Base-by-base conservation (phyloP, 1,140 invertebrate genomes). In the Ceratosolen solmsi region DNA sequence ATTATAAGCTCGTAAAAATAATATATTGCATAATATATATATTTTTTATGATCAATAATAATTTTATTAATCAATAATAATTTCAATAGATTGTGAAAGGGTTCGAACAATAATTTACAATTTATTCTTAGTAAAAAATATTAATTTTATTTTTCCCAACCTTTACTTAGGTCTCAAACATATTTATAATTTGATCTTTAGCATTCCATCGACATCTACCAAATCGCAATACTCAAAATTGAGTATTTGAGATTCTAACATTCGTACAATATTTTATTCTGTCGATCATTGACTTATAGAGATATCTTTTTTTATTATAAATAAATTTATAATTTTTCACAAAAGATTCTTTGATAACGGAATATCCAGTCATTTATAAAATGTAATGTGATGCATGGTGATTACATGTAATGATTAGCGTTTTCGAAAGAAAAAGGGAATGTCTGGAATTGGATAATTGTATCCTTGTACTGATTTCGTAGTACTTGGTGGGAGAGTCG, bases 391-490 rank as follows among this genome's bases (percentile, higher is more conserved):
- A 49, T 33, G n/a, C 38, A 38, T 0, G 13, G 36, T 46, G 25
- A 49, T 63, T 79, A 63, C 9, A 49, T 15, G 7, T 71, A 1
- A 13, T 86, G 73, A 88, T 83, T 87, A 87, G 22, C 49, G n/a
- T 79, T 87, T 90, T 22, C 88, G 86, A 38, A 86, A 87, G 13
- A 90, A 87, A 33, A 92, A 89, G 9, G 89, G 85, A 27, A 89
- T 88, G 5, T 92, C 89, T 0, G 91, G 91, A 30, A 91, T 89
- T 0, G 85, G 85, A 60, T 92, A 92, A 71, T 87, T 87, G 60
- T 92, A 92, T 60, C 91, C 91, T 49, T 84, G 11, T 1, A 58
- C 79, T 4, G 89, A 86, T 78, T 76, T 87, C 9, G 75, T 58
- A 1, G 90, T 90, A 20, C 84, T 86, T 0, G 90, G 89, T 1